Percentiles rank a stretch among this genome's conserved stretches.
These are phyloP conservation scores for Cremastinae sp. DNA, from an alignment of 2,888 invertebrate species.

Conservation along the genomic window DNA sequence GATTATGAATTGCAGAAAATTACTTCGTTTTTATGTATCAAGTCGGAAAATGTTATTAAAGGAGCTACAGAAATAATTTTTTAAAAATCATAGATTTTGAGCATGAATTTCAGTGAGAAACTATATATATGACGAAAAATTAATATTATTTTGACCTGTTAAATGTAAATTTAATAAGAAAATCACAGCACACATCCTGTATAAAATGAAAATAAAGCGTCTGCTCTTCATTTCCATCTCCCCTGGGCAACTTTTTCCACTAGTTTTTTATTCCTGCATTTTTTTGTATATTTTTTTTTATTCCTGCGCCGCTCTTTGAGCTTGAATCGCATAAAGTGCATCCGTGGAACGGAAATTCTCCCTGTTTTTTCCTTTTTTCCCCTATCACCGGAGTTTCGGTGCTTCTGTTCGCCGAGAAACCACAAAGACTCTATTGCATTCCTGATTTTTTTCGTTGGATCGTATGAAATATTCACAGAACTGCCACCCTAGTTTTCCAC, in stretches of 20 bases:
- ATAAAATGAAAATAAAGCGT: no score
- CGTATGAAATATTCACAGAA: conserved; percentile 19
- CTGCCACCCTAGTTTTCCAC: background rate
- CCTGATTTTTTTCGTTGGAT: conserved; percentile 12
- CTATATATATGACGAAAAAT: no score
- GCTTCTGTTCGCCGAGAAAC: conserved; percentile 1
- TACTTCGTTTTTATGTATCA: no score
- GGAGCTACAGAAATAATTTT: no score
- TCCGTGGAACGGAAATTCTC: conserved; percentile 25
- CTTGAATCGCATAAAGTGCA: conserved; percentile 55
- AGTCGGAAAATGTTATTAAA: no score
- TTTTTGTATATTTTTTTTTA: conserved; percentile 19
- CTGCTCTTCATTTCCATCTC: conserved; percentile 26
- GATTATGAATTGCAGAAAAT: no score
- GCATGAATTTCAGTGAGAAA: no score
- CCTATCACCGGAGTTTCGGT: background rate
- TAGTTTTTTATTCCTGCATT: conserved; percentile 13
- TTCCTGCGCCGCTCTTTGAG: conserved; percentile 37
- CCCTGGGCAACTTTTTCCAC: background rate
- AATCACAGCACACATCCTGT: no score
- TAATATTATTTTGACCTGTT: no score
- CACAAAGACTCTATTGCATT: conserved; percentile 23
- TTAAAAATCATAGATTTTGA: no score
- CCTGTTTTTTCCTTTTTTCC: background rate
- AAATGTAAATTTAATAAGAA: no score